Base-by-base conservation (phyloP, 2,113 vertebrate genomes). In the Ibidorhyncha struthersii region DNA sequence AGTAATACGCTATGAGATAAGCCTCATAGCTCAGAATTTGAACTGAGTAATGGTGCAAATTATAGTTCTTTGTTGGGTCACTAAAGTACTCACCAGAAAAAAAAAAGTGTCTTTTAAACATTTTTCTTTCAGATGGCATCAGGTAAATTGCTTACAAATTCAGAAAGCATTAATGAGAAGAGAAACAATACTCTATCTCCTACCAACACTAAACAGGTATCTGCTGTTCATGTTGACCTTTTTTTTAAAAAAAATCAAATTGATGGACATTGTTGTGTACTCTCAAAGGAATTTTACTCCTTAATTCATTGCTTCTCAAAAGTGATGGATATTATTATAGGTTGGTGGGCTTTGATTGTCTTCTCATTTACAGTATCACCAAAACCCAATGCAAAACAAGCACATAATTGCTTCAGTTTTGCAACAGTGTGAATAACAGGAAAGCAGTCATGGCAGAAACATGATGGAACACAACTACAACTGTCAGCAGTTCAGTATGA, bases 141-240 rank as follows among this genome's bases (percentile, higher is more conserved):
- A 50, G 21, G 6, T n/a, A 53, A 65, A 78, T 76, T 87, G 52
- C 67, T 49, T 89, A 49, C 38, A 67, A 94, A 78, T 62, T 74
- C 91, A 82, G 58, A 93, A 96, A 67, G 67, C 50, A 34, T 93
- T 95, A 43, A 32, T 78, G 78, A 78, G 95, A 63, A 53, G 27
- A 73, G 45, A 91, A 95, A 62, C 6, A 89, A 8, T 63, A 30
- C 6, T 62, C 26, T 69, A 14, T 38, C 70, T 83, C 70, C 90
- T 72, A n/a, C 7, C 16, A 50, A 38, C 23, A 34, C 20, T 73
- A 71, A 92, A 43, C 67, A 72, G n/a, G 69, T 95, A 95, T 66
- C n/a, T 93, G 21, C 14, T 62, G 25, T 92, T 89, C 40, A 29
- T 67, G 49, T 77, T 81, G 63, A 21, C 58, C 53, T 49, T 58